Conservation (phyloP, 53 echinoderm and acorn worm genomes). For the Hippasteria phrygiana region DNA sequence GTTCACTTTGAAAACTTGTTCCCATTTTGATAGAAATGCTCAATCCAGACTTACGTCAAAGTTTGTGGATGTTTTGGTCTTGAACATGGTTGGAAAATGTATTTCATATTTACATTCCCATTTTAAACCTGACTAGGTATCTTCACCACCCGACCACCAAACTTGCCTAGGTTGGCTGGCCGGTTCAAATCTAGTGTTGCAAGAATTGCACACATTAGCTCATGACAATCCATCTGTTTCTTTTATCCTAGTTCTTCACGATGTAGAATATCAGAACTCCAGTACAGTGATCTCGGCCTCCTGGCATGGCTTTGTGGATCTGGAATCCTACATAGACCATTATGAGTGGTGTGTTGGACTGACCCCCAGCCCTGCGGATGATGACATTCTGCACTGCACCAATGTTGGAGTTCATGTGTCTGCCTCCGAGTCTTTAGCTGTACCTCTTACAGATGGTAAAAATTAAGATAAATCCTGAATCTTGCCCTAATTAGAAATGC, state of each 20-base stretch:
- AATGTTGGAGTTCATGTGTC: conserved; percentile 51
- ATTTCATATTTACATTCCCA: no score
- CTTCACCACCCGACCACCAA: no score
- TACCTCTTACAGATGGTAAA: conserved; percentile 33
- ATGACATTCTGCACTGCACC: not conserved
- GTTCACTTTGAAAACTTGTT: no score
- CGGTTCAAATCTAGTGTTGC: not conserved
- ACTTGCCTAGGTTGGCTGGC: not conserved
- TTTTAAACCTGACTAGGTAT: no score
- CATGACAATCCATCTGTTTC: not conserved
- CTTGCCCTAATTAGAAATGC: not conserved
- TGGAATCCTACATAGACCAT: conserved; percentile 56
- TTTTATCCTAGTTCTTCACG: conserved; percentile 49
- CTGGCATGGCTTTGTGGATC: conserved; percentile 71
- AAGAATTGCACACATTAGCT: not conserved
- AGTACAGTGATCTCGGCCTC: conserved; percentile 53
- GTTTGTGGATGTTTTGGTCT: no score
- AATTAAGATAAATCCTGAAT: not conserved
- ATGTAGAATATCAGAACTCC: conserved; percentile 35
- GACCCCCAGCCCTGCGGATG: conserved; percentile 20
- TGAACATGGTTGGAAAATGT: no score
- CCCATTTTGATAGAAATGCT: no score
- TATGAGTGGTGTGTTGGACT: conserved; percentile 64
- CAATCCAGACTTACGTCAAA: no score
- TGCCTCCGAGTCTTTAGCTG: not conserved